phyloP scores from a whole-genome alignment of 2,888 invertebrate species.

The Caenorhabditis imperialis region DNA sequence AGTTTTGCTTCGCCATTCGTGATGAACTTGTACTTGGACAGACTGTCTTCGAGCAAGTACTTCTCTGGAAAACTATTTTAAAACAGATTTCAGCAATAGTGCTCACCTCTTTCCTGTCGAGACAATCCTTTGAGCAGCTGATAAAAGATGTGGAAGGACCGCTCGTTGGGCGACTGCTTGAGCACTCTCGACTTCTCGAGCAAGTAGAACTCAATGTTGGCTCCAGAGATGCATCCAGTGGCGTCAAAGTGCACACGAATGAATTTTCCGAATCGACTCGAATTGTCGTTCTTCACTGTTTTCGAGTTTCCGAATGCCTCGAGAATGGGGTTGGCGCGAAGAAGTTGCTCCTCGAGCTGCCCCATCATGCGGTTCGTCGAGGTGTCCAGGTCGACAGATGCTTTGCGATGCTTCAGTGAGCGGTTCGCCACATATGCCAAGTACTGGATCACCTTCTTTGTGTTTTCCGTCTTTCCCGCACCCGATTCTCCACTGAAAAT shows the following conservation, averaged over 20 bases:
- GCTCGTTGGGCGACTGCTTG: conserved; percentile 95
- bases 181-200: conserved; percentile 98
- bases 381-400: conserved; percentile 52
- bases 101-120: conserved; percentile 34
- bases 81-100: neutral
- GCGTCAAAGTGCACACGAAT: conserved; percentile 99
- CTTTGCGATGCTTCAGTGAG: conserved; percentile 28
- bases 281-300: conserved; percentile 99
- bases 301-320: conserved; percentile 99
- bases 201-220: conserved; percentile 99
- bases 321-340: conserved; percentile 98
- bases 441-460: conserved; percentile 99
- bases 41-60: conserved; percentile 93
- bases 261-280: conserved; percentile 99
- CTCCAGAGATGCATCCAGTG: conserved; percentile 98
- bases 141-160: conserved; percentile 99
- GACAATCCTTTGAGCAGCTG: conserved; percentile 93
- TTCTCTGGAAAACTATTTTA: conserved; percentile 45
- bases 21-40: conserved; percentile 92
- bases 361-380: conserved; percentile 81
- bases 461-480: conserved; percentile 99
- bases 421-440: conserved; percentile 93
- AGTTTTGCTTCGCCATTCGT: conserved; percentile 87
- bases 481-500: conserved; percentile 90
- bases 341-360: conserved; percentile 96